phyloP scores from a whole-genome alignment of 2,888 invertebrate species.

The Spatulosminthurus flaviceps region DNA sequence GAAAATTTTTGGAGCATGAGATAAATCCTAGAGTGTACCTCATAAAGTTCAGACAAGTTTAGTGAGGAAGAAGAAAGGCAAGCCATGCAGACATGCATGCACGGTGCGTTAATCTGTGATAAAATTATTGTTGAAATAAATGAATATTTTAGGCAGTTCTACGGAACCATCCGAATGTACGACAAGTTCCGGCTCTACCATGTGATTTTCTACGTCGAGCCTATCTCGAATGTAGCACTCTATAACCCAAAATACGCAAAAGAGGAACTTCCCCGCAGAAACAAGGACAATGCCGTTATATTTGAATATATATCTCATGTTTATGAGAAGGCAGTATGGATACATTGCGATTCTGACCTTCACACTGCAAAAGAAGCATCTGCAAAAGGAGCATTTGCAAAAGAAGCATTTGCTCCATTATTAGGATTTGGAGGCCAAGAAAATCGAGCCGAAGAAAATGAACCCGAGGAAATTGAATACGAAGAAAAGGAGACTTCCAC shows the following conservation, averaged over 20 bases:
- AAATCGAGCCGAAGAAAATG: no score
- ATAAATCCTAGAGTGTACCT: no score
- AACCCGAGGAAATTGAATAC: no score
- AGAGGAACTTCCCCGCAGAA: not conserved
- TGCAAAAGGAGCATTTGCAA: not conserved
- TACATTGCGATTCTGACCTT: not conserved
- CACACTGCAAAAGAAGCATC: not conserved
- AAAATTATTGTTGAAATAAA: not conserved
- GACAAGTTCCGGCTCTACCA: slow-evolving; percentile 50
- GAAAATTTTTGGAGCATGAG: no score
- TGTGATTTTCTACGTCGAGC: slow-evolving; percentile 53
- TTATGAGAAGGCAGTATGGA: not conserved
- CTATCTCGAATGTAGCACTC: slow-evolving; percentile 35
- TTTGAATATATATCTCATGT: slow-evolving; percentile 26
- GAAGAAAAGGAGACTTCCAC: no score
- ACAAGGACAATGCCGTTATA: slow-evolving; percentile 40
- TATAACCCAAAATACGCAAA: slow-evolving; percentile 39
- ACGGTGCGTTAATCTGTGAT: not conserved
- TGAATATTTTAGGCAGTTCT: slow-evolving; percentile 52
- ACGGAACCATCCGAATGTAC: slow-evolving; percentile 52
- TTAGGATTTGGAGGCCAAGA: no score
- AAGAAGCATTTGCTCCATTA: not conserved
- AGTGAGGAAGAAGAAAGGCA: no score
- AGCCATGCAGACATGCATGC: no score
- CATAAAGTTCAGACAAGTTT: no score